Conservation (phyloP, 2,113 vertebrate species). For the Phalacrocorax aristotelis region DNA sequence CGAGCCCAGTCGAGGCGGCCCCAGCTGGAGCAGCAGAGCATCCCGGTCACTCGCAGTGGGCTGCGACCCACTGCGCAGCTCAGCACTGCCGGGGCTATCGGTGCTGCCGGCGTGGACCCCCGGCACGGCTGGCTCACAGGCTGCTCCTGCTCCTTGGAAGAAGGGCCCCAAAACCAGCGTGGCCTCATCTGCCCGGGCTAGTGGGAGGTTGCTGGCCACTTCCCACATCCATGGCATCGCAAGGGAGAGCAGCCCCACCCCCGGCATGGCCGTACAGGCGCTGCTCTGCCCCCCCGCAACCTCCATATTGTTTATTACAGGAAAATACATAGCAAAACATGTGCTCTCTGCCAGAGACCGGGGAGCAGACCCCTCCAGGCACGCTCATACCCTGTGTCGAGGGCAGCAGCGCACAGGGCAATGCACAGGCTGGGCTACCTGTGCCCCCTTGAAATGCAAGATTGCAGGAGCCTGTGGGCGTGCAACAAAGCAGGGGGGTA, state of each 20-base stretch:
- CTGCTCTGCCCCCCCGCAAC: not conserved
- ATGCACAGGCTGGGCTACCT: fast-evolving
- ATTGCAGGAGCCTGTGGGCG: fast-evolving
- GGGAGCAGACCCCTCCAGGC: no score
- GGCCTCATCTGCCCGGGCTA: not conserved
- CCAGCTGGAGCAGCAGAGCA: not conserved
- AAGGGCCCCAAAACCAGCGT: not conserved
- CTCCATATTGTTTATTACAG: fast-evolving
- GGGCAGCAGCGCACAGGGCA: not conserved
- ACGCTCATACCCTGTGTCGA: fast-evolving
- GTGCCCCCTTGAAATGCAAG: not conserved
- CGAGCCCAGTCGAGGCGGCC: not conserved
- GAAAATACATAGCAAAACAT: fast-evolving
- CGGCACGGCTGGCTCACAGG: fast-evolving
- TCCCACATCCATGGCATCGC: not conserved
- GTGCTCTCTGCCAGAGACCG: no score
- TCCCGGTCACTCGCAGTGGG: fast-evolving
- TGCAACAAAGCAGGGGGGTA: no score
- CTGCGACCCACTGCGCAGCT: fast-evolving
- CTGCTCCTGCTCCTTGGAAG: not conserved
- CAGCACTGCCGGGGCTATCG: fast-evolving
- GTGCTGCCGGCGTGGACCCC: fast-evolving
- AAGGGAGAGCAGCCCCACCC: not conserved
- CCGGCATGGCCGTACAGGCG: fast-evolving
- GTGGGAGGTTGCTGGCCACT: fast-evolving